Conservation (phyloP, 2,113 vertebrate species). For the Tapirus terrestris region DNA sequence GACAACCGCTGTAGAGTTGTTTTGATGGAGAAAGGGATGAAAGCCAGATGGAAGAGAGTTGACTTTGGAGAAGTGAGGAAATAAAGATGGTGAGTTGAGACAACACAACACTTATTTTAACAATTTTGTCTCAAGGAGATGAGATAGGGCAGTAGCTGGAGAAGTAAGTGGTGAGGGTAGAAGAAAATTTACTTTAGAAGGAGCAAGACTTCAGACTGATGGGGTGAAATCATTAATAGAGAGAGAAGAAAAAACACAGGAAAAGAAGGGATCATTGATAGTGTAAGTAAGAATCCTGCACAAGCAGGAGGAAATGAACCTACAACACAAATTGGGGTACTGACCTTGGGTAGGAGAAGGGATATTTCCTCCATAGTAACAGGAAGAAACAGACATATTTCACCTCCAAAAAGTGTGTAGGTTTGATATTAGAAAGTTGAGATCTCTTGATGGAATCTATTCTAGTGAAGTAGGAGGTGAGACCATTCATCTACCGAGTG, state of each 20-base stretch:
- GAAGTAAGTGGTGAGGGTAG: neutral
- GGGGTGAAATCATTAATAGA: neutral
- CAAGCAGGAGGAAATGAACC: neutral
- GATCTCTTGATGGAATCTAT: neutral
- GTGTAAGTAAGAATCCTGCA: neutral
- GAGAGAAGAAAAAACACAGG: neutral
- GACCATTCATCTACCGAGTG: neutral
- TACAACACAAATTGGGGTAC: neutral
- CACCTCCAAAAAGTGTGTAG: neutral
- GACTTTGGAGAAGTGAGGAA: neutral
- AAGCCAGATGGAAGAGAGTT: neutral
- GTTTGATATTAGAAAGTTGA: neutral
- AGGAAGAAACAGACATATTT: neutral
- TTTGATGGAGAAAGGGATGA: neutral
- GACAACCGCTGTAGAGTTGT: neutral
- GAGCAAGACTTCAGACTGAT: neutral
- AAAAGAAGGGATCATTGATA: neutral
- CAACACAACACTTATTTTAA: neutral
- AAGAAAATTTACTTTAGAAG: neutral
- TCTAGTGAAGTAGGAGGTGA: neutral
- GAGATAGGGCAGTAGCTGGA: neutral
- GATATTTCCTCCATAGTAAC: neutral
- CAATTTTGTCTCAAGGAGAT: neutral
- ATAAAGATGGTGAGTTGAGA: neutral
- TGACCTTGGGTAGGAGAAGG: neutral